Evolutionary conservation across 2,113 vertebrate genomes (phyloP).

Genomic region (Propithecus coquereli): DNA sequence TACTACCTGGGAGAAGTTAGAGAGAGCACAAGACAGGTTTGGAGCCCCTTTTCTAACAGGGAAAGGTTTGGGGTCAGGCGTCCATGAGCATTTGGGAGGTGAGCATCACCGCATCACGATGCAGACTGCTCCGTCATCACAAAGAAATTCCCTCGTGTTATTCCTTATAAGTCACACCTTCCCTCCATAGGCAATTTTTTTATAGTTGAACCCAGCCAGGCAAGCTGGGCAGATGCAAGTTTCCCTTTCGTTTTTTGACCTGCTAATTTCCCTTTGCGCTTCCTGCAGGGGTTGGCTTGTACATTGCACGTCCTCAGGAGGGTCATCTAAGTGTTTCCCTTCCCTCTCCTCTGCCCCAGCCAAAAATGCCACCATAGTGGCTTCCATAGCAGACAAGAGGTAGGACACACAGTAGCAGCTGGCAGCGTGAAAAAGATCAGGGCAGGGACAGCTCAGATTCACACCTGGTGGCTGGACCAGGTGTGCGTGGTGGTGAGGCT

Average conservation of each 20-base stretch:
- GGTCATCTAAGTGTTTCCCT: neutral
- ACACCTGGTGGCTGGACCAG: neutral
- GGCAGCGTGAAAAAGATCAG: neutral
- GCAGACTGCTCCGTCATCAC: neutral
- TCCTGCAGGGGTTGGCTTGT: neutral
- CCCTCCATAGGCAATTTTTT: neutral
- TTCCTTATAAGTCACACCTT: neutral
- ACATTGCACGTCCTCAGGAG: accelerated
- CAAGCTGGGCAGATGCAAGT: neutral
- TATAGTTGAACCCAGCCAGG: neutral
- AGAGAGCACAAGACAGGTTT: too few species aligned
- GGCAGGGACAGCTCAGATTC: neutral
- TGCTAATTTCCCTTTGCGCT: neutral
- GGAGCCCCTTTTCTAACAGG: neutral
- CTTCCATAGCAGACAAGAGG: neutral
- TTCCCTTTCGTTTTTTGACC: neutral
- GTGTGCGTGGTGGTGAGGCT: accelerated
- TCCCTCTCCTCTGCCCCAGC: neutral
- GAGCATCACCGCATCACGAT: neutral
- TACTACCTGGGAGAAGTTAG: neutral
- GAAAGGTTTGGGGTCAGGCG: neutral
- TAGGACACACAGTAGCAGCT: neutral
- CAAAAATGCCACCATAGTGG: neutral
- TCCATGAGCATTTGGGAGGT: neutral
- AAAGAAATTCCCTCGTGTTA: neutral